Conservation (phyloP, 2,113 vertebrate genomes). For the Vombatus ursinus region DNA sequence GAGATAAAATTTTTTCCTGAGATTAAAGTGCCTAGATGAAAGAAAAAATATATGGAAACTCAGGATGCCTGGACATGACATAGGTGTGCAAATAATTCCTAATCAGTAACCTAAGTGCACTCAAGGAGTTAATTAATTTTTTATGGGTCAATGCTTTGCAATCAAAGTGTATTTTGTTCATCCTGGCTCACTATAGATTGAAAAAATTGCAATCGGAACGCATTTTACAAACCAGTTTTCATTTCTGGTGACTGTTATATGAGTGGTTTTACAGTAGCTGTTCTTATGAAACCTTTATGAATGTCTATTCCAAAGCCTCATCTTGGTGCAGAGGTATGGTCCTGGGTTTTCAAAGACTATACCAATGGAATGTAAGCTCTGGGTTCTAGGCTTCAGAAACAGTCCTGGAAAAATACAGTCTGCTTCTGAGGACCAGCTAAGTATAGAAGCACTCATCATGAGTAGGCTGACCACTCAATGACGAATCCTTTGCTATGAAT, state of each 20-base stretch:
- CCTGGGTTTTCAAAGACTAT: background rate
- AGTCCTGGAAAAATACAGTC: background rate
- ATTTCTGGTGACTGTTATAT: slow-evolving; percentile 72
- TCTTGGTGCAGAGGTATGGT: background rate
- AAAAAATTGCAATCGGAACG: slow-evolving; percentile 61
- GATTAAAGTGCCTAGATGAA: slow-evolving; percentile 48
- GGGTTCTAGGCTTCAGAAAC: background rate
- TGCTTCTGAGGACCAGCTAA: background rate
- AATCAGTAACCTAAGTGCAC: slow-evolving; percentile 70
- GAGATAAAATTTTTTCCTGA: slow-evolving; percentile 51
- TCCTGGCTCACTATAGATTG: slow-evolving; percentile 60
- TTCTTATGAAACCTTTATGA: background rate
- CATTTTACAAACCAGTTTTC: slow-evolving; percentile 59
- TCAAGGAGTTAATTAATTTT: slow-evolving; percentile 71
- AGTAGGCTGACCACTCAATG: background rate
- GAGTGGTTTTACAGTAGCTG: slow-evolving; percentile 67
- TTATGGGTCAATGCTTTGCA: slow-evolving; percentile 61
- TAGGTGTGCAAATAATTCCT: slow-evolving; percentile 74
- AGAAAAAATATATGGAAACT: slow-evolving; percentile 58
- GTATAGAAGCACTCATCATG: background rate
- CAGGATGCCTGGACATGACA: slow-evolving; percentile 53
- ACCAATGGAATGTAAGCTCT: background rate
- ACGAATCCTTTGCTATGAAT: background rate
- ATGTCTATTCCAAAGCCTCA: background rate
- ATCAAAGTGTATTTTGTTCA: slow-evolving; percentile 64